Percentiles rank a stretch among this genome's conserved stretches.
Evolutionary conservation across 2,888 invertebrate genomes (phyloP).

Genomic region (Amphipyra berbera): DNA sequence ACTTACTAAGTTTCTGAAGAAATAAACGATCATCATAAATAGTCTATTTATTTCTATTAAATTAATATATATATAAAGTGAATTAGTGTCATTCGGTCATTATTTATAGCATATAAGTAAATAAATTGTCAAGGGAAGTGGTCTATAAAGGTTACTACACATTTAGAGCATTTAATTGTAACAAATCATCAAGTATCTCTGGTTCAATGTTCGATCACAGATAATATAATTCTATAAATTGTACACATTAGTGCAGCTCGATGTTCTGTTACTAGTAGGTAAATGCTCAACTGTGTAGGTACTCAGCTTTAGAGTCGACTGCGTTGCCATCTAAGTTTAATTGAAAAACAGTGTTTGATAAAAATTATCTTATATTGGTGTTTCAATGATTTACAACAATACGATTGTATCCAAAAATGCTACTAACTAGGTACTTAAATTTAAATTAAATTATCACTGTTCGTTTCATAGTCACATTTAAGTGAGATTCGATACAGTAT

Average conservation of each 20-base stretch:
- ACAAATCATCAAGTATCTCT: too few species aligned
- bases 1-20: conserved; percentile 54
- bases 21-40: conserved; percentile 57
- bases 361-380: conserved; percentile 79
- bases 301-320: not conserved
- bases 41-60: conserved; percentile 22
- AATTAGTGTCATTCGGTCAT: too few species aligned
- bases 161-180: too few species aligned
- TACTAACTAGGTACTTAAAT: conserved; percentile 76
- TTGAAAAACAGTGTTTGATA: conserved; percentile 65
- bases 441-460: conserved; percentile 80
- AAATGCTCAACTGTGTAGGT: too few species aligned
- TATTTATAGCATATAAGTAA: too few species aligned
- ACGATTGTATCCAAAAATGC: conserved; percentile 81
- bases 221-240: too few species aligned
- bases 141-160: too few species aligned
- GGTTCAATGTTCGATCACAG: too few species aligned
- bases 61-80: too few species aligned
- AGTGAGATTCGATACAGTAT: conserved; percentile 70
- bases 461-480: conserved; percentile 66
- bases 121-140: too few species aligned
- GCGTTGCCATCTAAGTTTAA: conserved; percentile 3
- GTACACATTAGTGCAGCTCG: too few species aligned
- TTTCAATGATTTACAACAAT: conserved; percentile 82
- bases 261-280: too few species aligned